phyloP scores from a whole-genome alignment of 2,797 vertebrate species.

The Tokudaia muenninki region DNA sequence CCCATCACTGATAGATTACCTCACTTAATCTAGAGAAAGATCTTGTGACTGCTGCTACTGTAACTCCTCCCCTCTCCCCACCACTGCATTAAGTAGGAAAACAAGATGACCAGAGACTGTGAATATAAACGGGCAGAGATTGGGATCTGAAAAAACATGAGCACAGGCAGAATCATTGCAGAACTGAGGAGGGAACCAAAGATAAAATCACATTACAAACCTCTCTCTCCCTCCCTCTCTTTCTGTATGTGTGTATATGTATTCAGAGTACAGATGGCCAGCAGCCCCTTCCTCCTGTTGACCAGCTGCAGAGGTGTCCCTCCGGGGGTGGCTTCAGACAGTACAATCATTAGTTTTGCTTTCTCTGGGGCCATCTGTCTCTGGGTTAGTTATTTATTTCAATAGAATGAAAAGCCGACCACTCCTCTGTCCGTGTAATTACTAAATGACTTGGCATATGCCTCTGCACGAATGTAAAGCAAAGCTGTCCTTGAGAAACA shows the following conservation, averaged over 20 bases:
- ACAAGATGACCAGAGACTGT: neutral
- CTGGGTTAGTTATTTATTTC: slow-evolving; percentile 45
- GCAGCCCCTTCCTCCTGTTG: neutral
- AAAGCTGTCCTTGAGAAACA: neutral
- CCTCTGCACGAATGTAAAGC: slow-evolving; percentile 48
- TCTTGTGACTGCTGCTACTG: neutral
- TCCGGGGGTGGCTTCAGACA: neutral
- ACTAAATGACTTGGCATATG: slow-evolving; percentile 50
- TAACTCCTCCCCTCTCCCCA: neutral
- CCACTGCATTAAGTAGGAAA: neutral
- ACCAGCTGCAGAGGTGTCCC: slow-evolving; percentile 26
- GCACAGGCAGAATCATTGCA: neutral
- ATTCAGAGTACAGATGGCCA: neutral
- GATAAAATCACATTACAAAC: neutral
- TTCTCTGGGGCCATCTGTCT: slow-evolving; percentile 49
- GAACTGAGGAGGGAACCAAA: neutral
- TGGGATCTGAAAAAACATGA: neutral
- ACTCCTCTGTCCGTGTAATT: slow-evolving; percentile 27
- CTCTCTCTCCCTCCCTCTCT: too few relatives aligned
- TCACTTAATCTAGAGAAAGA: slow-evolving; percentile 18
- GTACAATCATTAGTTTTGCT: slow-evolving; percentile 16
- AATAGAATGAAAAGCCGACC: neutral
- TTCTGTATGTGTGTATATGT: neutral
- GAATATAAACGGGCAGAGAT: neutral
- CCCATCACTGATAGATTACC: neutral